phyloP scores from a whole-genome alignment of 2,797 vertebrate species.

The Pipistrellus kuhlii region DNA sequence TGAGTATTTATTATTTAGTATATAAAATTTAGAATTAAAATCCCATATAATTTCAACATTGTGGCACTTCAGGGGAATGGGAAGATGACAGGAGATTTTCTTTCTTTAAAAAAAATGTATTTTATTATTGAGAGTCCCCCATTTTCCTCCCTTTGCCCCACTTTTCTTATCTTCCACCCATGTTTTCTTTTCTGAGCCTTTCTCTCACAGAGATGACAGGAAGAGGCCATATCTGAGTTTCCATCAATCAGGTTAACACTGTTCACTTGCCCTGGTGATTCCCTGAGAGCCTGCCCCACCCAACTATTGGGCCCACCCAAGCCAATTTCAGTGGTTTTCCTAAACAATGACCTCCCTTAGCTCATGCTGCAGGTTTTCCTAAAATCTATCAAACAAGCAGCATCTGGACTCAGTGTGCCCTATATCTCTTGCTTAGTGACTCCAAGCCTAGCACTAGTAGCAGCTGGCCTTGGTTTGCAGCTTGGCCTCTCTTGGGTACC shows the following conservation, averaged over 20 bases:
- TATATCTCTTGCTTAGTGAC: neutral
- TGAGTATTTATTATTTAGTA: slow-evolving; percentile 15
- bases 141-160: too few species aligned
- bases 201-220: neutral
- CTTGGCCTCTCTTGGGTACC: neutral
- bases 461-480: neutral
- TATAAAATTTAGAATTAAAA: slow-evolving; percentile 49
- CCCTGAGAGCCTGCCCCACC: neutral
- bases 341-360: neutral
- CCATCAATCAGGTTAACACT: neutral
- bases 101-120: neutral
- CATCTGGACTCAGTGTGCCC: too few species aligned
- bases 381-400: neutral
- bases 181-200: neutral
- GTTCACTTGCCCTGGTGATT: neutral
- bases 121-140: too few species aligned
- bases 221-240: neutral
- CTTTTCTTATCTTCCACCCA: too few species aligned
- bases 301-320: neutral
- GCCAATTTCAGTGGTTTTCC: neutral
- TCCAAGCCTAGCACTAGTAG: neutral
- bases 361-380: neutral
- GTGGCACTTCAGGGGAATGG: neutral
- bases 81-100: neutral
- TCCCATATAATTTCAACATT: neutral